phyloP scores from a whole-genome alignment of 1,140 invertebrate species.

The Aporrectodea caliginosa region DNA sequence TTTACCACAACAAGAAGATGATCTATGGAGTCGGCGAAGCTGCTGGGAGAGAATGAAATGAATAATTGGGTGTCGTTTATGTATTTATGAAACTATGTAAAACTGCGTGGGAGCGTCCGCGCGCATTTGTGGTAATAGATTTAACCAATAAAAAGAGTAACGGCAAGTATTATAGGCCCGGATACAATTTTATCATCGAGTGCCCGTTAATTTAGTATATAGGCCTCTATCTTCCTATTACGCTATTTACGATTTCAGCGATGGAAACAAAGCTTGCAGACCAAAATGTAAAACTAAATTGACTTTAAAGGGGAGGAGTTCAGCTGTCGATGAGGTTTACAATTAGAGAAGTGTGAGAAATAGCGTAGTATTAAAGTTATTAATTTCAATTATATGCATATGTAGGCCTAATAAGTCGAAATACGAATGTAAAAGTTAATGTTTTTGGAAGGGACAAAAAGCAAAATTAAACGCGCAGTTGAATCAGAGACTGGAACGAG shows the following conservation, averaged over 20 bases:
- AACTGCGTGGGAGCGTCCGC: too few species aligned
- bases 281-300: neutral
- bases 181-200: neutral
- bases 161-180: neutral
- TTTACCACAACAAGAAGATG: too few species aligned
- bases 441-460: neutral
- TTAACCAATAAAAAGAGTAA: neutral
- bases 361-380: too few species aligned
- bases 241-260: neutral
- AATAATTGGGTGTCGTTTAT: too few species aligned
- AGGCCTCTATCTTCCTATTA: neutral
- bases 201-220: neutral
- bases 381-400: neutral
- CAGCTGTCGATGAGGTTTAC: neutral
- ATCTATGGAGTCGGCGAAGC: too few species aligned
- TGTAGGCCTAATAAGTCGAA: neutral
- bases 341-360: neutral
- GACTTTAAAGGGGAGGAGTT: neutral
- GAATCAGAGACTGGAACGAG: neutral
- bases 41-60: too few species aligned
- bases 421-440: neutral
- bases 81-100: too few species aligned
- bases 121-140: too few species aligned
- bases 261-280: neutral
- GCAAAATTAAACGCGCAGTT: neutral